Evolutionary conservation across 2,888 invertebrate species (phyloP), one percentile per base, ranked within the genome.

Genomic region (Lithophane semibrunnea): DNA sequence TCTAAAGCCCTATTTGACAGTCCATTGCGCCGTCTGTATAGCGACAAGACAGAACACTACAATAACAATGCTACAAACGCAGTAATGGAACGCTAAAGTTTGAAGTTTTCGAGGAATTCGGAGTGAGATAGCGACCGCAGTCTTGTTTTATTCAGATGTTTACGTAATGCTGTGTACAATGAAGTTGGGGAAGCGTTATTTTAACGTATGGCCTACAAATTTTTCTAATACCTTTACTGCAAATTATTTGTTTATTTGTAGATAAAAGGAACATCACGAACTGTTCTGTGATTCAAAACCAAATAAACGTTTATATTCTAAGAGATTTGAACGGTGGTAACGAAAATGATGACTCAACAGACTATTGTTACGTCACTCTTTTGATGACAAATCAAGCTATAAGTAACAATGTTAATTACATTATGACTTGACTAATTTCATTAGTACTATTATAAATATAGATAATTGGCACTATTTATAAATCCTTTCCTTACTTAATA

Each of bases 121-220:
- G 18, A 64, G 61, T 66, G 70, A 56, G 52, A 61, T 61, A 37
- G 74, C 54, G 21, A 63, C 49, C 54, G 60, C 49, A 44, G 29
- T 52, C 37, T 73, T 85, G 77, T 73, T 87, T 87, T 81, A 81
- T 87, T 85, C 67, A 85, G 73, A 42, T 77, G 75, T 75, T 87
- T 75, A 72, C 49, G 72, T 87, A 80, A 87, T 64, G 60, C 73
- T 60, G 64, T 69, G 42, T 49, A 80, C 67, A 71, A 75, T 75
- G 82, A 76, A 76, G 74, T 74, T 70, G 44, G 18, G 37, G 60
- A 80, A 75, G 44, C 29, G 58, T 80, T 70, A 75, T 8, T 64
- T 70, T 76, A 84, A 72, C 58, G 24, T 75, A 71, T 80, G 70
- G 64, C 42, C 49, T 49, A 69, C 2, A 64, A 52, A 61, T 70